A percentile compares a stretch with the other conserved stretches of the same genome.
phyloP scores from a whole-genome alignment of 1,140 invertebrate genomes.

The Akabosia matsudoensis region DNA sequence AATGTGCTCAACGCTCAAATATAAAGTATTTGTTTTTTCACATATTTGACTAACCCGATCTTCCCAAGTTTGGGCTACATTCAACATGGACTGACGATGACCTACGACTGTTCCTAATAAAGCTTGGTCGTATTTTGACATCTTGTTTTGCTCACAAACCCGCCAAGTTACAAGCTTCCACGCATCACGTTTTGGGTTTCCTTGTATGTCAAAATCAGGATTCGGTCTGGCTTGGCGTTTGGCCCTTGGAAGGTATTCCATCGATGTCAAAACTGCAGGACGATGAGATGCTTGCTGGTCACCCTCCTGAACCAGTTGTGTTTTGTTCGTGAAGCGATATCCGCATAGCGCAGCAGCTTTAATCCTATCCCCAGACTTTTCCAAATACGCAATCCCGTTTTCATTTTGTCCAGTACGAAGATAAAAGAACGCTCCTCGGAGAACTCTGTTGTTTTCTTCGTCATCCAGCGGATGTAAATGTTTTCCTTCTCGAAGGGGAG shows the following conservation, averaged over 20 bases:
- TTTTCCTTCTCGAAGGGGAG: slow-evolving; percentile 72
- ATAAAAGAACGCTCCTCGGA: slow-evolving; percentile 39
- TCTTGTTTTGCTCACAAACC: slow-evolving; percentile 38
- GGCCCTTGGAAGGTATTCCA: not conserved
- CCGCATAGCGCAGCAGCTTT: not conserved
- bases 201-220: slow-evolving; percentile 20
- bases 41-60: slow-evolving; percentile 36
- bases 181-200: slow-evolving; percentile 37
- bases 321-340: not conserved
- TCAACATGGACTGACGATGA: slow-evolving; percentile 37
- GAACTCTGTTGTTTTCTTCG: slow-evolving; percentile 49
- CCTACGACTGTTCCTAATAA: slow-evolving; percentile 40
- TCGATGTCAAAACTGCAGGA: not conserved
- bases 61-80: slow-evolving; percentile 41
- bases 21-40: slow-evolving; percentile 1
- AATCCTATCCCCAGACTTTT: not conserved
- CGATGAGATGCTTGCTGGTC: not conserved
- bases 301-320: not conserved
- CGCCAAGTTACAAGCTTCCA: slow-evolving; percentile 41
- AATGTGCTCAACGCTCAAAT: slow-evolving; percentile 4
- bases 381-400: not conserved
- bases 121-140: slow-evolving; percentile 37
- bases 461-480: slow-evolving; percentile 81
- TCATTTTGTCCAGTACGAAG: not conserved
- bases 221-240: not conserved